Evolutionary conservation across 1,140 invertebrate genomes (phyloP), one percentile per base, ranked within the genome.

Genomic region (Antheraea mylitta): DNA sequence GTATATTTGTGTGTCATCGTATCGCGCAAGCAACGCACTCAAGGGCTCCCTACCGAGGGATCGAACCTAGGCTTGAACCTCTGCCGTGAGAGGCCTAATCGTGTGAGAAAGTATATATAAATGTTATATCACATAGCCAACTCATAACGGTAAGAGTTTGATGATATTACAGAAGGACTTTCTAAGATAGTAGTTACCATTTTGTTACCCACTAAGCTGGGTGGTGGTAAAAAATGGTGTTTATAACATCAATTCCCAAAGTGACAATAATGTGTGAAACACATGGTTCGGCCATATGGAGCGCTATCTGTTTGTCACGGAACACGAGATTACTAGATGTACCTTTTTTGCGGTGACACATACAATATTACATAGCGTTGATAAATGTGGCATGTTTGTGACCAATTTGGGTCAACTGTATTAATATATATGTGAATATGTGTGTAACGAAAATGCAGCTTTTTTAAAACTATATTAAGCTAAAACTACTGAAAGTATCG

Each of bases 251-350:
- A 53, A 53, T 53, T 53, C 45, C 45, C 45, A 53, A 53, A 53
- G 45, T 53, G 62, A 64, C 53, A 65, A 62, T 70, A 81, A 75
- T 75, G 63, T 75, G 72, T 65, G 64, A 22, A 73, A 68, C 78
- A 80, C 76, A 77, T 76, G 76, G 59, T 38, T n/a, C n/a, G 71
- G 72, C 80, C 80, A 80, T 71, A 80, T 78, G 72, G 70, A 64
- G 22, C 68, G 59, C 63, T 74, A 69, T 77, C 76, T 71, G 71
- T 1, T 72, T 68, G 61, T 66, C 36, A 48, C 13, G 61, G 16
- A 22, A 70, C 37, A 64, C 18, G 62, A 64, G 9, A 64, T 30
- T 38, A 18, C 62, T 64, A 30, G 62, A 64, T 61, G 22, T 36
- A 16, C 18, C 59, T 19, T 61, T 19, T 19, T 61, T 61, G 30